Evolutionary conservation across 2,888 invertebrate species (phyloP).

Genomic region (Miltochrista miniata): DNA sequence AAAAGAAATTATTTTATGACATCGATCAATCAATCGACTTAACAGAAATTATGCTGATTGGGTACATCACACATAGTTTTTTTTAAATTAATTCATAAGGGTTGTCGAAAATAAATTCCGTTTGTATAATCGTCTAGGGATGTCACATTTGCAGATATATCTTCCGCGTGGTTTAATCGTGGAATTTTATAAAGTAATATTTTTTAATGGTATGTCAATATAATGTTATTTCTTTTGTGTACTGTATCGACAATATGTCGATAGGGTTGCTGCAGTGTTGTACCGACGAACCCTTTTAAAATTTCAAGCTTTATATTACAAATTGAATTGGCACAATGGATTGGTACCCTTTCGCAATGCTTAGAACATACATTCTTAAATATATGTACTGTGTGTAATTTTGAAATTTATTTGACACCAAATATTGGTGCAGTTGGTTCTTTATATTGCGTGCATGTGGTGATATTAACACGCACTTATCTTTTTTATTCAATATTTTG

Average conservation of each 20-base stretch:
- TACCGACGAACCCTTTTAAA: conserved; percentile 71
- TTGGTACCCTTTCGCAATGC: conserved; percentile 53
- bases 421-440: conserved; percentile 37
- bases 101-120: conserved; percentile 61
- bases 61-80: conserved; percentile 35
- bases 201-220: conserved; percentile 82
- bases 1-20: conserved; percentile 62
- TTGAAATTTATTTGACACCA: conserved; percentile 59
- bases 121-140: conserved; percentile 60
- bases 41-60: conserved; percentile 65
- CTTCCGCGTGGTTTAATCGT: conserved; percentile 69
- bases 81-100: conserved; percentile 72
- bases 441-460: conserved; percentile 34
- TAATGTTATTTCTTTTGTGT: conserved; percentile 76
- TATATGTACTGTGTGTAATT: conserved; percentile 58
- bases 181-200: conserved; percentile 76
- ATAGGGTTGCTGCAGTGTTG: conserved; percentile 70
- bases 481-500: conserved; percentile 12
- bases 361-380: conserved; percentile 46
- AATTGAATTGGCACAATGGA: conserved; percentile 74
- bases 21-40: conserved; percentile 69
- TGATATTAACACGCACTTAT: conserved; percentile 27
- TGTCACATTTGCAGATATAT: conserved; percentile 65
- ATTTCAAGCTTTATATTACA: conserved; percentile 78
- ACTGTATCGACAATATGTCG: conserved; percentile 77